phyloP scores from a whole-genome alignment of 2,113 vertebrate genomes.

The Rhinichthys klamathensis region DNA sequence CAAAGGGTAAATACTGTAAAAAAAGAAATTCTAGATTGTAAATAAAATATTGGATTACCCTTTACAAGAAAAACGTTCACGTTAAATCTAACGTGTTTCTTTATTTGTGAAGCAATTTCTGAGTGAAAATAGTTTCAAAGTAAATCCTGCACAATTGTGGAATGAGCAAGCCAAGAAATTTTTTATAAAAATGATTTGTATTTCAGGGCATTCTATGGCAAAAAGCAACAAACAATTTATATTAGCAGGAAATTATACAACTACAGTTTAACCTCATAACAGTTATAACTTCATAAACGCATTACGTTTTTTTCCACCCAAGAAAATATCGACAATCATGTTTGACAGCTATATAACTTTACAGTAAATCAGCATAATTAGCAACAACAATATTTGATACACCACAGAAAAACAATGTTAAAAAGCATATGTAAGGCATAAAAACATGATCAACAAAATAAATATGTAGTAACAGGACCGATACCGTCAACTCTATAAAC shows the following conservation, averaged over 20 bases:
- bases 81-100: not conserved
- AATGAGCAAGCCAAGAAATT: not conserved
- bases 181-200: not conserved
- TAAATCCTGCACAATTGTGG: too few relatives aligned
- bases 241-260: not conserved
- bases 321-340: too few relatives aligned
- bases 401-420: not conserved
- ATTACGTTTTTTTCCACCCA: too few relatives aligned
- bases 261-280: not conserved
- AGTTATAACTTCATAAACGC: not conserved
- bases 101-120: too few relatives aligned
- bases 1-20: not conserved
- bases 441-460: not conserved
- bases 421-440: too few relatives aligned
- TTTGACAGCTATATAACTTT: too few relatives aligned
- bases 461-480: not conserved
- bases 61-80: too few relatives aligned
- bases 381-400: not conserved
- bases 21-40: not conserved
- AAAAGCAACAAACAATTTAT: not conserved
- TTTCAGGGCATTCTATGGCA: not conserved
- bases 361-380: too few relatives aligned
- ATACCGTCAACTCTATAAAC: not conserved
- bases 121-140: too few relatives aligned
- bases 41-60: too few relatives aligned